Percentiles rank a stretch among this genome's conserved stretches.
Conservation (phyloP, 2,797 vertebrate species). For the Alectoris magna region DNA sequence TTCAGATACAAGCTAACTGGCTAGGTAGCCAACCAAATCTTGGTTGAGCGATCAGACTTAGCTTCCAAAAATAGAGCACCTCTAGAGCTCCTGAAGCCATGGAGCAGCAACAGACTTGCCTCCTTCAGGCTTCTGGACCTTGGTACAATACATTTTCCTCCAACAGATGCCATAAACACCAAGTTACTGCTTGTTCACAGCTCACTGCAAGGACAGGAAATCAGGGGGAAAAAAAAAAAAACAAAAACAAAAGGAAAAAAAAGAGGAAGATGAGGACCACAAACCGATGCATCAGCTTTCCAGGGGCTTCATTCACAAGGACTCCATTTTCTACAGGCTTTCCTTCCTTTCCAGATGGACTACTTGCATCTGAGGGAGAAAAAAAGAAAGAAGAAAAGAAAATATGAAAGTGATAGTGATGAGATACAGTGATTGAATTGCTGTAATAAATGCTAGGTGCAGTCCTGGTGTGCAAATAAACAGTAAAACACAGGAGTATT, state of each 20-base stretch:
- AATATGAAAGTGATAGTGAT: neutral
- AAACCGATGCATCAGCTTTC: constrained; percentile 73
- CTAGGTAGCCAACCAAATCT: neutral
- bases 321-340: constrained; percentile 84
- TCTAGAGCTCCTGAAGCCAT: neutral
- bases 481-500: neutral
- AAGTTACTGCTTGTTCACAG: neutral
- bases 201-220: neutral
- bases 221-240: too few relatives aligned
- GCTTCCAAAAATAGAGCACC: neutral
- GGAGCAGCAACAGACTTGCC: neutral
- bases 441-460: neutral
- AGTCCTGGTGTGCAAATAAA: neutral
- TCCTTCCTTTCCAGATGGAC: constrained; percentile 69
- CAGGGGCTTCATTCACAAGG: constrained; percentile 58
- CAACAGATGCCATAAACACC: neutral
- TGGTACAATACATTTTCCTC: rapidly evolving
- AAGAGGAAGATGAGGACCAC: neutral
- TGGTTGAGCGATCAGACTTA: neutral
- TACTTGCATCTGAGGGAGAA: constrained; percentile 49
- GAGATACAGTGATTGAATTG: neutral
- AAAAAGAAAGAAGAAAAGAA: neutral
- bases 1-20: neutral
- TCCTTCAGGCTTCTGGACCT: neutral
- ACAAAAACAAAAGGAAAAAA: too few relatives aligned